Base-by-base conservation (phyloP, 2,888 invertebrate genomes). In the Prenolepis imparis region DNA sequence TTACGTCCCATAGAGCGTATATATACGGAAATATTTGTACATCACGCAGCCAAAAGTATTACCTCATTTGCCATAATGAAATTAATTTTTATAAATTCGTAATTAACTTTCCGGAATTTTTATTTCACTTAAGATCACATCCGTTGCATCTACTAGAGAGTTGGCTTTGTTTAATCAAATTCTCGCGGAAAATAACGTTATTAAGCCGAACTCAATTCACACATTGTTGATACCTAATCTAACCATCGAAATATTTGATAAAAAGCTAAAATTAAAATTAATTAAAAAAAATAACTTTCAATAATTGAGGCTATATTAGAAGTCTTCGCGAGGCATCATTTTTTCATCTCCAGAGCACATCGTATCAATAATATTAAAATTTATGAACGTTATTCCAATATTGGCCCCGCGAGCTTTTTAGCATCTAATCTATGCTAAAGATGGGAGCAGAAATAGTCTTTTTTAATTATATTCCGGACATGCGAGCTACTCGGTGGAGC, bases 401-500 rank as follows among this genome's bases (percentile, higher is more conserved):
- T 52, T n/a, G 18, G 3, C 18, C 24, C 28, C 36, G 66, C 39
- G 64, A 41, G 24, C 24, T 36, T 28, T 21, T 59, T 28, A 28
- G 3, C 39, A 9, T 11, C 8, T 48, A 12, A 9, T 11, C 8
- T 52, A 52, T n/a, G 48, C 28, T 8, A 36, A 41, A 61, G 59
- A 36, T 44, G 12, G 74, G 57, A 87, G 80, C 73, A 86, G 84
- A 90, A 89, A 91, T 89, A 82, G 72, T 85, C 84, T 88, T 86
- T 86, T 52, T 91, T 92, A 90, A 92, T 92, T 92, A n/a, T 52
- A 92, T 92, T 92, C 91, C 82, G 86, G 74, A 89, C 92, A 87
- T 88, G 91, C 80, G 80, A 87, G 86, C 85, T 87, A 84, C 74
- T 84, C 86, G 81, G 86, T 86, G 85, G 88, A 91, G 84, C 83